Conservation (phyloP, 2,113 vertebrate genomes). For the Oreocharis arfaki region DNA sequence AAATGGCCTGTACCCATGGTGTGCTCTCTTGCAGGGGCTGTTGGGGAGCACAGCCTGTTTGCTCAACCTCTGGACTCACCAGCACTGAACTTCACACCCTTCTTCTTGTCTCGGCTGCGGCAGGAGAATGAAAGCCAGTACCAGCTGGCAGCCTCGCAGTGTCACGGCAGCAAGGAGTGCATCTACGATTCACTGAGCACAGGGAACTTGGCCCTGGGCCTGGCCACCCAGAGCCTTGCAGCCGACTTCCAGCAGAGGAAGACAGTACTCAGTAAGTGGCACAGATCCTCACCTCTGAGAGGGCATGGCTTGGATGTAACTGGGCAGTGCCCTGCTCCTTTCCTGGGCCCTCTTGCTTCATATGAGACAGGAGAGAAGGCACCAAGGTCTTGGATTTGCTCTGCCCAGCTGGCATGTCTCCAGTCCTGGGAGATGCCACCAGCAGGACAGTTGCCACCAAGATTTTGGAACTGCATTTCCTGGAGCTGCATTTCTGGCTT, state of each 20-base stretch:
- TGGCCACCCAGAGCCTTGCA: constrained; percentile 12
- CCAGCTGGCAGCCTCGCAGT: neutral
- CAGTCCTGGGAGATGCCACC: neutral
- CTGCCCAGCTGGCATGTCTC: neutral
- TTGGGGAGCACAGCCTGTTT: constrained; percentile 1
- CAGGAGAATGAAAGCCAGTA: constrained; percentile 37
- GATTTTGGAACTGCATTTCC: neutral
- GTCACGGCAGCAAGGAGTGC: neutral
- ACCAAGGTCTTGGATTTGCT: neutral
- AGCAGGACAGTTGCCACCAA: neutral
- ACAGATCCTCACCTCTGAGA: neutral
- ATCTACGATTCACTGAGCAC: constrained; percentile 30
- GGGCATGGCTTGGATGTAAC: neutral
- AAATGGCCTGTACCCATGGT: neutral
- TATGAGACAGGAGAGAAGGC: neutral
- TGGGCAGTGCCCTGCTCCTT: neutral
- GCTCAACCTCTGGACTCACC: neutral
- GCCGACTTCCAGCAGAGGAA: neutral
- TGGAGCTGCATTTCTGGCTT: neutral
- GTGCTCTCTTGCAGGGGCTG: constrained; percentile 35
- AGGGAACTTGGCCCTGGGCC: neutral
- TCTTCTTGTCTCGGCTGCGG: constrained; percentile 47
- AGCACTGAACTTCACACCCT: constrained; percentile 15
- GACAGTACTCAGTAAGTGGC: constrained; percentile 30
- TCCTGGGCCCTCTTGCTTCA: neutral